Conservation (phyloP, 2,113 vertebrate genomes). For the Eleginops maclovinus region DNA sequence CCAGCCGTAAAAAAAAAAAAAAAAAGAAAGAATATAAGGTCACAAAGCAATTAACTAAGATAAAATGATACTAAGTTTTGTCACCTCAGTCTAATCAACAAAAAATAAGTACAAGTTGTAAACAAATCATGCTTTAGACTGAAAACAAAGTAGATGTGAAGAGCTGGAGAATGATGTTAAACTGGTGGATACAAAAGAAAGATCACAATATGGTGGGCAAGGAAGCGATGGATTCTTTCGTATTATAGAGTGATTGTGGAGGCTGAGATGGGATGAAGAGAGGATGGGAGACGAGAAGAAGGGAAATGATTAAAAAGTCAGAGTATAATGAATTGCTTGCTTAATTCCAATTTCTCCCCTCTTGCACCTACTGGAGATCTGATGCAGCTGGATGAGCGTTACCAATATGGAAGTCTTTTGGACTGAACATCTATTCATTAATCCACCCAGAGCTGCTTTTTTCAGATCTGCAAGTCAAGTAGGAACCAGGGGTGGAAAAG, state of each 20-base stretch:
- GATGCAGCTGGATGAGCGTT: slow-evolving; percentile 59
- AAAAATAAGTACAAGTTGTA: slow-evolving; percentile 39
- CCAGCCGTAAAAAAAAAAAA: slow-evolving; percentile 35
- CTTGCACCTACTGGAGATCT: slow-evolving; percentile 74
- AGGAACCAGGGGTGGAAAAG: slow-evolving; percentile 74
- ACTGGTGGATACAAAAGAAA: slow-evolving; percentile 71
- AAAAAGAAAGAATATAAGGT: slow-evolving; percentile 40
- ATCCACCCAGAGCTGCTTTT: slow-evolving; percentile 57
- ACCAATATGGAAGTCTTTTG: slow-evolving; percentile 60
- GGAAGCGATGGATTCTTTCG: slow-evolving; percentile 74
- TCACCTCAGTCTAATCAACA: slow-evolving; percentile 81
- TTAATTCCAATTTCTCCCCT: slow-evolving; percentile 75
- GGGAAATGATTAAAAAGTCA: slow-evolving; percentile 66
- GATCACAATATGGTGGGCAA: slow-evolving; percentile 72
- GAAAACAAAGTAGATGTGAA: slow-evolving; percentile 35
- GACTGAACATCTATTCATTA: slow-evolving; percentile 59
- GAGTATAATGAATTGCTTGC: slow-evolving; percentile 68
- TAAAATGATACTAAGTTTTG: slow-evolving; percentile 83
- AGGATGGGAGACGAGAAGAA: slow-evolving; percentile 57
- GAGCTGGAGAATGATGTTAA: slow-evolving; percentile 74
- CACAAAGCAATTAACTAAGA: slow-evolving; percentile 13
- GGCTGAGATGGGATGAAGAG: slow-evolving; percentile 64
- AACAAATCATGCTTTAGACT: slow-evolving; percentile 67
- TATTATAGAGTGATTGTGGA: slow-evolving; percentile 50
- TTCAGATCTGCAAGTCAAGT: slow-evolving; percentile 69